Conservation (phyloP, 2,888 invertebrate genomes). For the Myathropa florea region DNA sequence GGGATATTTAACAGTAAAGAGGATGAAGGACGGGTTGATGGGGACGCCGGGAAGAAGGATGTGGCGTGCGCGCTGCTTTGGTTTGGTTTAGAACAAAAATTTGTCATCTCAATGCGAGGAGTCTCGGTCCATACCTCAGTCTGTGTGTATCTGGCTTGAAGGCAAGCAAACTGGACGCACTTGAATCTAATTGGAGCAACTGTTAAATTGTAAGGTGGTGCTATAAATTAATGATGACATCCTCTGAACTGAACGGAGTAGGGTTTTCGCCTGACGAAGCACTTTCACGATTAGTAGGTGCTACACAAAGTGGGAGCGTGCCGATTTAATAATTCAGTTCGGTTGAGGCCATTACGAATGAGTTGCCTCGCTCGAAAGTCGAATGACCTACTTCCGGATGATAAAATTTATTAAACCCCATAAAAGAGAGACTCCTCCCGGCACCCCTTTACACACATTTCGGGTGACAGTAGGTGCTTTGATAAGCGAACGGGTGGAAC, state of each 20-base stretch:
- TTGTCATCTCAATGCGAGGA: conserved; percentile 30
- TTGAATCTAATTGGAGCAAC: conserved; percentile 16
- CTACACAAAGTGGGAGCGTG: not conserved
- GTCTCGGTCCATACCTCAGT: not conserved
- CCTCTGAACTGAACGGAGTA: not conserved
- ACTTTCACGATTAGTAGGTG: not conserved
- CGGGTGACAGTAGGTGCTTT: not conserved
- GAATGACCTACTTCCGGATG: conserved; percentile 35
- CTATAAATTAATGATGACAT: conserved; percentile 10
- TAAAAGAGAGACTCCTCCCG: not conserved
- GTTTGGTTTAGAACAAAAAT: conserved; percentile 16
- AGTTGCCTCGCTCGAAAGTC: conserved; percentile 7
- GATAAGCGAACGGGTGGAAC: conserved; percentile 1
- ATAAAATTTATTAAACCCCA: conserved; percentile 33
- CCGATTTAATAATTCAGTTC: conserved; percentile 14
- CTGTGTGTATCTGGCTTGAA: not conserved
- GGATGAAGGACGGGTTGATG: conserved; percentile 23
- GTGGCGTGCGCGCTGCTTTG: not conserved
- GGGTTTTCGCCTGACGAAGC: not conserved
- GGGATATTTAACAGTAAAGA: conserved; percentile 6
- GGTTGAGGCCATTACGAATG: conserved; percentile 14
- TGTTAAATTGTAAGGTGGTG: not conserved
- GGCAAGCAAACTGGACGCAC: not conserved
- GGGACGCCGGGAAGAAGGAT: not conserved
- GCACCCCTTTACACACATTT: not conserved